Evolutionary conservation across 2,797 vertebrate genomes (phyloP), one percentile per base, ranked within the genome.

Genomic region (Manis javanica): DNA sequence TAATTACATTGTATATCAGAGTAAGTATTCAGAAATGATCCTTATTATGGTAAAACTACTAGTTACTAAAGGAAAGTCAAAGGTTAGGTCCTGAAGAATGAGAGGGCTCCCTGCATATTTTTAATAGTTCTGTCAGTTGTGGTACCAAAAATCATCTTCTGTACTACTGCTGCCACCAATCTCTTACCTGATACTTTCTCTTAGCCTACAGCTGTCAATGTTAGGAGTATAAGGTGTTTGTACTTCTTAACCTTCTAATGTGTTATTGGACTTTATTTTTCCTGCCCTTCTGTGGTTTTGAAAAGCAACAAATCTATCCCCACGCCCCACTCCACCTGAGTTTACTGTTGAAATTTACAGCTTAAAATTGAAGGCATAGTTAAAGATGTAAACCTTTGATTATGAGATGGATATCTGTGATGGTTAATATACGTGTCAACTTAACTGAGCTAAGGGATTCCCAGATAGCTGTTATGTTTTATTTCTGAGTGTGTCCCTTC

Each of bases 351-450:
- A 11, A 87, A n/a, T 11, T n/a, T 95, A 51, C 18, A 87, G 4
- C 59, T 51, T 92, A 71, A 85, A 96, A 71, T 87, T 18, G 42
- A 93, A 94, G 84, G 59, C 39, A 96, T 3, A 94, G 37, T 42
- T 69, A 87, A 81, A 21, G 24, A 39, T 64, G 11, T 69, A 12
- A 94, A 84, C 19, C 21, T 92, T 87, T 64, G n/a, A 78, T 26
- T 79, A 23, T 74, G 37, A 75, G 14, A 79, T 71, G 10, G 15
- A n/a, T 90, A 84, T 69, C 24, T 87, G 55, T 81, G 63, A 78
- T 23, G 31, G 46, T 87, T 66, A 57, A 72, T 91, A 87, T n/a
- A 51, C 90, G 24, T 95, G 57, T 72, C 66, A 91, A 31, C 24
- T 85, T 71, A 24, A 39, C 69, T 57, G 46, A 16, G 21, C n/a